phyloP scores from a whole-genome alignment of 2,113 vertebrate genomes.

The Brachypodius melanocephalos region DNA sequence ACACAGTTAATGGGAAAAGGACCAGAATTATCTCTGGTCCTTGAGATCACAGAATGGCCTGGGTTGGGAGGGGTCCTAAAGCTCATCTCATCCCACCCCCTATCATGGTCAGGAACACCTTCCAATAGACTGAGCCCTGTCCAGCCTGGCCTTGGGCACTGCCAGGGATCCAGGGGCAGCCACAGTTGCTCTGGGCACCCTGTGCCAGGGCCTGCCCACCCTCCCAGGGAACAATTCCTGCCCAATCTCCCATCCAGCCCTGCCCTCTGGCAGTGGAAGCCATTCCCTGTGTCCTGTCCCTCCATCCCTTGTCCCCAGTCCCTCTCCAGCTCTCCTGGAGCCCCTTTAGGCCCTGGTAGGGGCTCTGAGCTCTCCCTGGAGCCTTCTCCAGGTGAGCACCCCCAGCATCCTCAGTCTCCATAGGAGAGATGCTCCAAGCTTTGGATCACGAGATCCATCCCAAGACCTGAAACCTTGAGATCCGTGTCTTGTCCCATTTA shows the following conservation, averaged over 20 bases:
- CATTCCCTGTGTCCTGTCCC: background rate
- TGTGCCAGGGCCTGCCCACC: background rate
- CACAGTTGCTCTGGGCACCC: background rate
- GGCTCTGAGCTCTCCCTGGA: background rate
- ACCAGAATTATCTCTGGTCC: background rate
- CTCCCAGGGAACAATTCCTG: background rate
- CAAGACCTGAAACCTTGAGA: rapidly evolving
- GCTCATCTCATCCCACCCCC: background rate
- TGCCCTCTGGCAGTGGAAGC: background rate
- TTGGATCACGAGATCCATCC: background rate
- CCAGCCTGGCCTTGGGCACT: background rate
- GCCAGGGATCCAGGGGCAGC: background rate
- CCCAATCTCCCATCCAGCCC: background rate
- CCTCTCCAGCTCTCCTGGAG: background rate
- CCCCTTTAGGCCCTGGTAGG: background rate
- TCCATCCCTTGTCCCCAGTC: background rate
- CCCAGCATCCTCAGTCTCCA: background rate
- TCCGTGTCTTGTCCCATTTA: background rate
- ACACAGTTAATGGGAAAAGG: background rate
- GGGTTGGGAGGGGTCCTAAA: background rate
- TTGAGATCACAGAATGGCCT: background rate
- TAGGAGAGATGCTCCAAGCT: background rate
- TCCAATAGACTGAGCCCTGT: rapidly evolving
- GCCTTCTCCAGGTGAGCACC: background rate
- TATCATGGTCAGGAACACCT: background rate